Conservation (phyloP, 2,113 vertebrate genomes). For the Gallinago jamesoni region DNA sequence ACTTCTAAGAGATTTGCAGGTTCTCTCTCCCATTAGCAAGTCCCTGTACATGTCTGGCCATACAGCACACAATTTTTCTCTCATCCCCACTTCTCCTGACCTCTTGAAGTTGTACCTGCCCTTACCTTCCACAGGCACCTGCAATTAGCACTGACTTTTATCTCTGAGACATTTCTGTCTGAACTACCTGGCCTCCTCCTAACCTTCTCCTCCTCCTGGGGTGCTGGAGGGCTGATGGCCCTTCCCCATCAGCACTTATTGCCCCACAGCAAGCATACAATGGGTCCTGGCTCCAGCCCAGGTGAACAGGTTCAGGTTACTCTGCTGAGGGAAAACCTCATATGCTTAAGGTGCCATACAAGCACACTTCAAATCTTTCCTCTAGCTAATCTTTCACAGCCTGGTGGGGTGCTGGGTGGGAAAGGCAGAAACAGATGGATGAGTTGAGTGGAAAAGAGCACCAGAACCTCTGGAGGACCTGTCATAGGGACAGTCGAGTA, state of each 20-base stretch:
- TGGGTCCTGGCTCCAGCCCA: background rate
- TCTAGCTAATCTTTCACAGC: background rate
- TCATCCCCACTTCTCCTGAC: background rate
- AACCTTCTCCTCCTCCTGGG: background rate
- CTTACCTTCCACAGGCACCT: background rate
- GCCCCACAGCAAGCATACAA: background rate
- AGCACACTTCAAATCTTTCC: background rate
- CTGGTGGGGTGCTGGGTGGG: background rate
- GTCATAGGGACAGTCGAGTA: background rate
- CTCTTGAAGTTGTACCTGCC: background rate
- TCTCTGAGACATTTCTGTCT: background rate
- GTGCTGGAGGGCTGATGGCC: background rate
- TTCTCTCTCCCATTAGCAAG: background rate
- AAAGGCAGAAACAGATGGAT: background rate
- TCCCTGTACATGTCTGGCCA: background rate
- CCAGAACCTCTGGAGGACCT: background rate
- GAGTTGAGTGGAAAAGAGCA: background rate
- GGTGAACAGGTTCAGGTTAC: background rate
- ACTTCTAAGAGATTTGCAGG: background rate
- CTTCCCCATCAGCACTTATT: background rate
- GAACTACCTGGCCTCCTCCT: background rate
- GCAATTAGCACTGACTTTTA: background rate
- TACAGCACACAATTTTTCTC: background rate
- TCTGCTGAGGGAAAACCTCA: background rate
- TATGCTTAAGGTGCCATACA: rapidly evolving